Conservation (phyloP, 2,888 invertebrate species). For the Nematopogon swammerdamellus region DNA sequence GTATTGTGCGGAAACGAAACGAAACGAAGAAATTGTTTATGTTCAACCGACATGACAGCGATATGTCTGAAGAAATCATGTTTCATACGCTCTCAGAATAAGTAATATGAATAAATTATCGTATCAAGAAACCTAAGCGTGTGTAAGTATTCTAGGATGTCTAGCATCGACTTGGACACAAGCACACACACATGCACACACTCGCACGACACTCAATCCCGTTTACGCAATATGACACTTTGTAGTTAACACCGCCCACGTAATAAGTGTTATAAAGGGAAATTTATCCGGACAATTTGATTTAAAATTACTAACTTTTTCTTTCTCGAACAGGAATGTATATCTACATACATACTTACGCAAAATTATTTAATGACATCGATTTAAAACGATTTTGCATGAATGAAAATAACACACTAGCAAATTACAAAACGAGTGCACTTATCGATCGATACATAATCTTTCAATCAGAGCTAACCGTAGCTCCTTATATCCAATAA, state of each 20-base stretch:
- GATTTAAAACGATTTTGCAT: background rate
- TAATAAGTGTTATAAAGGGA: background rate
- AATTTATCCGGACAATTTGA: background rate
- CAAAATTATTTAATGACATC: background rate
- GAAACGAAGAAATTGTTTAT: too few relatives aligned
- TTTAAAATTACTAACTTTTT: background rate
- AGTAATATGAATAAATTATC: too few relatives aligned
- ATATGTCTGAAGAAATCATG: too few relatives aligned
- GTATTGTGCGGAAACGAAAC: too few relatives aligned
- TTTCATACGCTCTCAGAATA: too few relatives aligned
- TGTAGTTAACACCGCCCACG: background rate
- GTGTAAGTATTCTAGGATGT: too few relatives aligned
- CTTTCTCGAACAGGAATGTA: background rate
- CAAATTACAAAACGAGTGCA: background rate
- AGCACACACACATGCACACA: too few relatives aligned
- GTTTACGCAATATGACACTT: background rate
- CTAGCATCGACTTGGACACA: too few relatives aligned
- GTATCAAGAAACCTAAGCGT: too few relatives aligned
- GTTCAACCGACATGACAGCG: too few relatives aligned
- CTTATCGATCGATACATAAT: background rate
- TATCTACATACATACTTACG: background rate
- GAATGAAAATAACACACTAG: background rate
- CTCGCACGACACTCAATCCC: too few relatives aligned
- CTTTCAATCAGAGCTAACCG: background rate
- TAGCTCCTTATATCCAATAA: background rate